A percentile compares a stretch with the other conserved stretches of the same genome.
These are phyloP conservation scores for Zaprionus nigranus DNA, from an alignment of 1,140 invertebrate species.

Conservation along the genomic window DNA sequence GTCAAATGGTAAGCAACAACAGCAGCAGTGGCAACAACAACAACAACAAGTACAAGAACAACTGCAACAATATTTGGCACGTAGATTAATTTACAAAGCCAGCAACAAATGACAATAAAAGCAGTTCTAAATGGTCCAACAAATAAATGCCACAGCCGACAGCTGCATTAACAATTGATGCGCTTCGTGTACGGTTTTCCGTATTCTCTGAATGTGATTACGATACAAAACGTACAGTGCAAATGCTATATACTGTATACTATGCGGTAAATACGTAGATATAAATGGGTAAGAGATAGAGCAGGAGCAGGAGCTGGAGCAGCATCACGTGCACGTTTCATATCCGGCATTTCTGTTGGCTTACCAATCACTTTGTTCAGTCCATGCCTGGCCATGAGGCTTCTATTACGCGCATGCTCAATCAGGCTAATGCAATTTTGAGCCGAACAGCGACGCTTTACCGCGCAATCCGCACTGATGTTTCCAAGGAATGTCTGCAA, in stretches of 20 bases:
- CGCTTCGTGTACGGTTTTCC: conserved; percentile 2
- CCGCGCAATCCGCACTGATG: conserved; percentile 73
- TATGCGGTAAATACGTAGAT: neutral
- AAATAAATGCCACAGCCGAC: conserved; percentile 45
- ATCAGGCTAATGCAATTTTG: conserved; percentile 83
- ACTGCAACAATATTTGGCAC: conserved; percentile 16
- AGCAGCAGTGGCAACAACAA: conserved; percentile 15
- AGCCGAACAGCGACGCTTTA: conserved; percentile 80
- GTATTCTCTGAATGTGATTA: conserved; percentile 11
- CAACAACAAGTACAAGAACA: neutral
- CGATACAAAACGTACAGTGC: conserved; percentile 12
- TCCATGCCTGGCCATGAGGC: conserved; percentile 74
- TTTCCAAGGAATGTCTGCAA: conserved; percentile 70
- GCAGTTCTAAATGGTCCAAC: conserved; percentile 13
- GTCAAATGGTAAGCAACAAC: conserved; percentile 53
- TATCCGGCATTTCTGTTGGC: conserved; percentile 54
- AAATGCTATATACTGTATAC: conserved; percentile 1
- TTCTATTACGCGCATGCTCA: conserved; percentile 78
- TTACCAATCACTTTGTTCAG: conserved; percentile 82
- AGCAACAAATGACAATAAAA: conserved; percentile 21
- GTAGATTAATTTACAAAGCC: conserved; percentile 33
- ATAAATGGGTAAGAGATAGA: neutral
- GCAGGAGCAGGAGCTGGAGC: conserved; percentile 8
- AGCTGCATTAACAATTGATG: conserved; percentile 50
- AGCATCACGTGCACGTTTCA: conserved; percentile 35